Evolutionary conservation across 2,888 invertebrate species (phyloP).

Genomic region (Coleophora deauratella): DNA sequence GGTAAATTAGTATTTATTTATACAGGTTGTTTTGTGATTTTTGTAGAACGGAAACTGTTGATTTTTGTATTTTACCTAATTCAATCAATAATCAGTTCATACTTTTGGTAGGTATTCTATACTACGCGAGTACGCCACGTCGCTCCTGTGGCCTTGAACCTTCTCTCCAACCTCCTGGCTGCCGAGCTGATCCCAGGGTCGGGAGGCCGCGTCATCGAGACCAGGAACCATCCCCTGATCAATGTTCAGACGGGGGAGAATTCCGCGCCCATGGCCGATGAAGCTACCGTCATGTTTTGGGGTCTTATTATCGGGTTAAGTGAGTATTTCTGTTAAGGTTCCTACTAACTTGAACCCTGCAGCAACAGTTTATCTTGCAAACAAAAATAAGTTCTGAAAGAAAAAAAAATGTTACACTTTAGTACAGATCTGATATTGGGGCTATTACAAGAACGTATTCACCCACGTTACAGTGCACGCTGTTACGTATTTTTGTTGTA

Average conservation of each 20-base stretch:
- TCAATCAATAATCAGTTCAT: too few species aligned
- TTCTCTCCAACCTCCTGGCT: slow-evolving; percentile 56
- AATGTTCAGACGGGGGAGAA: too few species aligned
- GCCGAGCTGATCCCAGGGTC: slow-evolving; percentile 17
- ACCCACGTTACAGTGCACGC: too few species aligned
- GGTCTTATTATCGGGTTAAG: slow-evolving; percentile 21
- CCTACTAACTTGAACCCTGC: too few species aligned
- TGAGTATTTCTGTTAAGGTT: slow-evolving; percentile 19
- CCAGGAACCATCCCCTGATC: slow-evolving; percentile 17
- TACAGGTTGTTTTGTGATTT: background rate
- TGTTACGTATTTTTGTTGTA: too few species aligned
- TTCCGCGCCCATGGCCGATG: too few species aligned
- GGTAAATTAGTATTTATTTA: slow-evolving; percentile 6
- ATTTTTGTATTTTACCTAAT: background rate
- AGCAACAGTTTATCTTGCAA: too few species aligned
- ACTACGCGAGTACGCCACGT: slow-evolving; percentile 70
- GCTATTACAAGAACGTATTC: too few species aligned
- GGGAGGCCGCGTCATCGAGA: slow-evolving; percentile 15
- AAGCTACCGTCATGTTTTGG: slow-evolving; percentile 18
- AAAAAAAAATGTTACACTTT: too few species aligned
- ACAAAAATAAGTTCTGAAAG: too few species aligned
- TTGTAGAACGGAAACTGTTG: too few species aligned
- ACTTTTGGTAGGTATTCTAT: slow-evolving; percentile 55
- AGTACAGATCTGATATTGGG: too few species aligned
- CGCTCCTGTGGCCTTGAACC: slow-evolving; percentile 66